These are phyloP conservation scores for Cerastis leucographa DNA, from an alignment of 2,888 invertebrate genomes.

Conservation along the genomic window DNA sequence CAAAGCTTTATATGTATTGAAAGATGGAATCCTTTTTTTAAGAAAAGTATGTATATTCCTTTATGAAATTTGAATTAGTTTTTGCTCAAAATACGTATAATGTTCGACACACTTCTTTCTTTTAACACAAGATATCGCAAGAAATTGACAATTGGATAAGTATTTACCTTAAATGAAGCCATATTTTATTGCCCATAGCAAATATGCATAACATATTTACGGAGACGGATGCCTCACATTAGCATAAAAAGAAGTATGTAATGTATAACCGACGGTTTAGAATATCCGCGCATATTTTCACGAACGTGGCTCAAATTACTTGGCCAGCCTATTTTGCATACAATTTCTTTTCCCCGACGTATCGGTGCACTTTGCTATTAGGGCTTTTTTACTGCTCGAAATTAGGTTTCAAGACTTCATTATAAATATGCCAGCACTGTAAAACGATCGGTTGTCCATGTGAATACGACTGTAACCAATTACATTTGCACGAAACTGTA, in stretches of 20 bases:
- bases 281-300: slow-evolving; percentile 77
- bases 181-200: slow-evolving; percentile 57
- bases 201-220: slow-evolving; percentile 72
- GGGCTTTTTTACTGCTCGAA: slow-evolving; percentile 60
- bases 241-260: slow-evolving; percentile 75
- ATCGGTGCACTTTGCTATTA: slow-evolving; percentile 68
- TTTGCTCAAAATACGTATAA: not conserved
- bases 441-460: slow-evolving; percentile 57
- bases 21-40: not conserved
- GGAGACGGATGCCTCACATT: slow-evolving; percentile 71
- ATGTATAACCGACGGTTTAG: slow-evolving; percentile 64
- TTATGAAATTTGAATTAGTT: slow-evolving; percentile 5
- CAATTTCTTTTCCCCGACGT: slow-evolving; percentile 68
- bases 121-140: slow-evolving; percentile 24
- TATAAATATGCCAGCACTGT: slow-evolving; percentile 58
- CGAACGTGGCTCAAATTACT: slow-evolving; percentile 75
- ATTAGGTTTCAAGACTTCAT: slow-evolving; percentile 63
- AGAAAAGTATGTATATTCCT: not conserved
- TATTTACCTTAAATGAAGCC: slow-evolving; percentile 45
- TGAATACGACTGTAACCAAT: slow-evolving; percentile 61
- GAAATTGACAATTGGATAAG: slow-evolving; percentile 27
- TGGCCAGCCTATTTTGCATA: slow-evolving; percentile 72
- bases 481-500: slow-evolving; percentile 59
- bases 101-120: not conserved
- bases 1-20: not conserved